These are phyloP conservation scores for Eristalis arbustorum DNA, from an alignment of 2,888 invertebrate genomes.

Conservation along the genomic window DNA sequence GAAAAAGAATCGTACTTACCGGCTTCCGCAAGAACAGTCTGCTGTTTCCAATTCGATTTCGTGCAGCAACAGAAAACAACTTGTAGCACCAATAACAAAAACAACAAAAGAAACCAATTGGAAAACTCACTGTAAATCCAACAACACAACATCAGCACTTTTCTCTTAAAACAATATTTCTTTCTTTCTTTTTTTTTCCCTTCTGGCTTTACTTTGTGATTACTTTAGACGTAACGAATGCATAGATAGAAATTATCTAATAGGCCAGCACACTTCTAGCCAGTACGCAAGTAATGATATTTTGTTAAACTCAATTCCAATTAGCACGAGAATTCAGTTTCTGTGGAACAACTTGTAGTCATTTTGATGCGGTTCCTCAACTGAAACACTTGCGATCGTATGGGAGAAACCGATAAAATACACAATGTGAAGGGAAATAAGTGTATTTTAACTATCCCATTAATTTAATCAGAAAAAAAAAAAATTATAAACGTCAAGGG, in stretches of 20 bases:
- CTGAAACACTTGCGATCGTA: not conserved
- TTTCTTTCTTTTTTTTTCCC: not conserved
- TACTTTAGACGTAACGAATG: not conserved
- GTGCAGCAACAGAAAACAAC: not conserved
- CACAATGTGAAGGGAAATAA: not conserved
- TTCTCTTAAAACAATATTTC: not conserved
- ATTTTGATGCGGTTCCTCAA: not conserved
- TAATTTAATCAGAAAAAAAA: not conserved
- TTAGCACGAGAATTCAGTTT: not conserved
- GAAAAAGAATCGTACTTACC: not conserved
- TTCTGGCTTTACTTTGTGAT: not conserved
- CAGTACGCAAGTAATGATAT: not conserved
- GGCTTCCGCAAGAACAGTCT: not conserved
- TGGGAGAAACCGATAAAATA: not conserved
- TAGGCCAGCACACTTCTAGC: not conserved
- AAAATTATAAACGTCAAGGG: not conserved
- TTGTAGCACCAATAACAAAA: not conserved
- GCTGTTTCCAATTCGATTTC: no score
- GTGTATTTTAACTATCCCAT: not conserved
- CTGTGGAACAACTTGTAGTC: not conserved
- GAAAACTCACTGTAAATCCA: not conserved
- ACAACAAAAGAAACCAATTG: not conserved
- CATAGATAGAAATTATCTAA: conserved; percentile 1
- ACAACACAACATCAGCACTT: not conserved
- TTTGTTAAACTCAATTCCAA: not conserved